phyloP scores from a whole-genome alignment of 2,888 invertebrate species.

The Eristalinus sepulchralis region DNA sequence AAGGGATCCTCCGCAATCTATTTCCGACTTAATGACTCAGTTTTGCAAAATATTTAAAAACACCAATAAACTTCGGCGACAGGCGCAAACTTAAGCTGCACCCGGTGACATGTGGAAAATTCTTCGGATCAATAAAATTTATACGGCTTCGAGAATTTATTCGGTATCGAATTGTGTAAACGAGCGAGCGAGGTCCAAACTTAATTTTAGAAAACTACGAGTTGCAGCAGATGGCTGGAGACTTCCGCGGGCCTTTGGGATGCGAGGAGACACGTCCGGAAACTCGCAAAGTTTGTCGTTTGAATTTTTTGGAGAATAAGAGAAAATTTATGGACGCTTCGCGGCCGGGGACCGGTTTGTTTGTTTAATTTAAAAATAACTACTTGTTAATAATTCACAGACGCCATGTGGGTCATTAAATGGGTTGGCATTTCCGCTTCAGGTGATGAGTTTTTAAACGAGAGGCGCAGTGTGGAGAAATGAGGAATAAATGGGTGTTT shows the following conservation, averaged over 20 bases:
- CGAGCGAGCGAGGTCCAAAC: neutral
- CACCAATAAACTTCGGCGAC: neutral
- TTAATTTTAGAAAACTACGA: neutral
- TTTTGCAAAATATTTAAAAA: constrained; percentile 20
- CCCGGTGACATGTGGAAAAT: neutral
- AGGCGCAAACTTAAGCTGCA: neutral
- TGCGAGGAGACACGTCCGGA: neutral
- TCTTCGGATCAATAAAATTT: neutral
- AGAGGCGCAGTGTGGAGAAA: neutral
- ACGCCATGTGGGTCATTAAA: constrained; percentile 2
- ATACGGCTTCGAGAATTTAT: neutral
- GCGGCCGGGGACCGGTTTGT: neutral
- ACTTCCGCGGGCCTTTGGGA: neutral
- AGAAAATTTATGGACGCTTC: neutral
- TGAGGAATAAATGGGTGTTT: neutral
- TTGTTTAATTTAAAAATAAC: constrained; percentile 17
- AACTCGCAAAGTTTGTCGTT: neutral
- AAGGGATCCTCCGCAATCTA: constrained; percentile 35
- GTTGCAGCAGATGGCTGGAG: neutral
- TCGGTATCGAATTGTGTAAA: neutral
- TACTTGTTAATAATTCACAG: neutral
- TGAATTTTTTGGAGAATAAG: neutral
- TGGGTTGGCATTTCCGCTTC: neutral
- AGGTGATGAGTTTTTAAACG: neutral
- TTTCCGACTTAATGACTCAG: constrained; percentile 29